Evolutionary conservation across 1,140 invertebrate species (phyloP).

Genomic region (Lucilia sericata): DNA sequence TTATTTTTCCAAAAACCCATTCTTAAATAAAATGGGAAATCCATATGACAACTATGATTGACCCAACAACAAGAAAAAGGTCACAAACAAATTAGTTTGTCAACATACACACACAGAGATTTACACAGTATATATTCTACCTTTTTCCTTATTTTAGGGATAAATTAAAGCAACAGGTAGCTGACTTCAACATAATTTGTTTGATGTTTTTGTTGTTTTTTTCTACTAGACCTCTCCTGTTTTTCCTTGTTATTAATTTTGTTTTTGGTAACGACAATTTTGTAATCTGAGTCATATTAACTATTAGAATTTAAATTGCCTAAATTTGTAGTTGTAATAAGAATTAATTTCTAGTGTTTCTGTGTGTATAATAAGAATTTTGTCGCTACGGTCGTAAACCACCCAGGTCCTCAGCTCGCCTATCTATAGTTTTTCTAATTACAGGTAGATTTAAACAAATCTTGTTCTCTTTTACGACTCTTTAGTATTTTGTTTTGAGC

Average conservation of each 20-base stretch:
- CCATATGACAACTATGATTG: background rate
- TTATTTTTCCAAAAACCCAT: background rate
- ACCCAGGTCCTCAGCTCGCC: background rate
- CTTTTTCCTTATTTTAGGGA: background rate
- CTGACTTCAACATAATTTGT: background rate
- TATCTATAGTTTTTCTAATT: background rate
- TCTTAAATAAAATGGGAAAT: conserved; percentile 12
- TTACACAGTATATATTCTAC: background rate
- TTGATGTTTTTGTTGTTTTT: background rate
- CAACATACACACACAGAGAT: too few species aligned
- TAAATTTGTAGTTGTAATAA: background rate
- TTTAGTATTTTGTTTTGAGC: background rate
- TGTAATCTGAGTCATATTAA: background rate
- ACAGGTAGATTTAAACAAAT: background rate
- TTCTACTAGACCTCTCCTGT: background rate
- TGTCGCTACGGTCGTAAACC: background rate
- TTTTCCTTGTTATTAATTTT: background rate
- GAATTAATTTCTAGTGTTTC: background rate
- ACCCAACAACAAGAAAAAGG: background rate
- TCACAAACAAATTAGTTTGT: conserved; percentile 31
- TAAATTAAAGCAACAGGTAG: conserved; percentile 14
- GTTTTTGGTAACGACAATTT: background rate
- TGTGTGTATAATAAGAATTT: background rate
- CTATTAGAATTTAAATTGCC: background rate
- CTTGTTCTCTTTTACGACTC: background rate